Evolutionary conservation across 2,113 vertebrate species (phyloP).

Genomic region (Amblyopsis rosae): DNA sequence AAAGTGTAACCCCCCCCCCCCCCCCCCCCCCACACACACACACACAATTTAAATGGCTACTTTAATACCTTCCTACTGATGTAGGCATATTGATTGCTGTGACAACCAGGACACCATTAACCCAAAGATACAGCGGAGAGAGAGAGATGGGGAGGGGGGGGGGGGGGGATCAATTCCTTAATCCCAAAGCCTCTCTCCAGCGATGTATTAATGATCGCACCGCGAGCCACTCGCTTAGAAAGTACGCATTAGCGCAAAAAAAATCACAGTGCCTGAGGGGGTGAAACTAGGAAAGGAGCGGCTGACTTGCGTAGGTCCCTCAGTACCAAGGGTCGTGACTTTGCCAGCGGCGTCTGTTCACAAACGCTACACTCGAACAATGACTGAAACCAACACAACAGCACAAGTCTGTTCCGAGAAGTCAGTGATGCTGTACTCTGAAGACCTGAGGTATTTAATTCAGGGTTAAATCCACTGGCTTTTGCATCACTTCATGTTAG

Average conservation of each 20-base stretch:
- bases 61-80: not conserved
- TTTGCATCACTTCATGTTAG: too few species aligned
- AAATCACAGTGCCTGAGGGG: conserved; percentile 18
- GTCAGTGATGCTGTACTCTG: too few species aligned
- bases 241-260: not conserved
- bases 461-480: too few species aligned
- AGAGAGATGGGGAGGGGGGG: too few species aligned
- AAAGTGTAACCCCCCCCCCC: too few species aligned
- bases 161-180: not conserved
- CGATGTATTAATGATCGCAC: conserved; percentile 40
- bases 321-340: conserved; percentile 32
- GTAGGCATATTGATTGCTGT: not conserved
- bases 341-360: conserved; percentile 29
- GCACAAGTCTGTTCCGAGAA: too few species aligned
- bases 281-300: not conserved
- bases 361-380: not conserved
- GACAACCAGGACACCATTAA: not conserved
- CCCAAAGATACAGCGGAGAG: not conserved
- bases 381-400: too few species aligned
- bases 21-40: not conserved
- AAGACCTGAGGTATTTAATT: too few species aligned
- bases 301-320: conserved; percentile 2
- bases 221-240: not conserved
- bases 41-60: not conserved
- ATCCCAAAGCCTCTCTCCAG: conserved; percentile 8